These are phyloP conservation scores for Hormaphis cornu DNA, from an alignment of 1,140 invertebrate species.

Conservation along the genomic window DNA sequence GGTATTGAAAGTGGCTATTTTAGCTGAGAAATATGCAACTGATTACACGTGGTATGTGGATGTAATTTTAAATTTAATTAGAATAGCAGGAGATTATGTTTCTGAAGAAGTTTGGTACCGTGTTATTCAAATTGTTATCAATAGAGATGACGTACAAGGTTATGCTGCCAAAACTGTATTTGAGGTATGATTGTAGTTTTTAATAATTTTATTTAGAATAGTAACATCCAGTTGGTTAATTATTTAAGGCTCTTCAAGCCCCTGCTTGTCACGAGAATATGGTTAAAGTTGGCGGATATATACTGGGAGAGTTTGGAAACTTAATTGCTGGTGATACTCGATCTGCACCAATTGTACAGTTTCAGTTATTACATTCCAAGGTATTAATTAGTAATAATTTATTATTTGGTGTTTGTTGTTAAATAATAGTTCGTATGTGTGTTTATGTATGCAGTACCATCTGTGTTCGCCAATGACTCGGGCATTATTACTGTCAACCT, in stretches of 20 bases:
- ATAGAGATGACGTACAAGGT: conserved; percentile 96
- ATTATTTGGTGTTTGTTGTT: not conserved
- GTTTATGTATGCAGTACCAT: conserved; percentile 64
- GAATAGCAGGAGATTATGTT: conserved; percentile 99
- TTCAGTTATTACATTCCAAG: conserved; percentile 94
- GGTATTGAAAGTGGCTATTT: conserved; percentile 95
- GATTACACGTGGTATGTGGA: conserved; percentile 99
- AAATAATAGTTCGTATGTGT: conserved; percentile 7
- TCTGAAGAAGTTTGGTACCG: conserved; percentile 97
- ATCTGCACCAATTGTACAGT: conserved; percentile 91
- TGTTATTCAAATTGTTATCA: conserved; percentile 99
- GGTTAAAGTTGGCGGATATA: conserved; percentile 99
- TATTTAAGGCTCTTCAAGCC: conserved; percentile 75
- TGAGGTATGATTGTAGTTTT: conserved; percentile 51
- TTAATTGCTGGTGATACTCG: conserved; percentile 96
- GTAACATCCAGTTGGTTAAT: not conserved
- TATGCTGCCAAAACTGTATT: conserved; percentile 99
- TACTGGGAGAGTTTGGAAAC: conserved; percentile 99
- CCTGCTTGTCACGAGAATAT: conserved; percentile 99
- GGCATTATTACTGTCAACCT: conserved; percentile 91
- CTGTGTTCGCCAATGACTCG: conserved; percentile 93
- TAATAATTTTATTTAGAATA: not conserved
- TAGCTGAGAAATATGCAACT: conserved; percentile 98
- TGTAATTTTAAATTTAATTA: conserved; percentile 97
- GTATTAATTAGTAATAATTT: conserved; percentile 40